A percentile compares a stretch with the other conserved stretches of the same genome.
phyloP scores from a whole-genome alignment of 1,140 invertebrate species.

The Drosophila yakuba region DNA sequence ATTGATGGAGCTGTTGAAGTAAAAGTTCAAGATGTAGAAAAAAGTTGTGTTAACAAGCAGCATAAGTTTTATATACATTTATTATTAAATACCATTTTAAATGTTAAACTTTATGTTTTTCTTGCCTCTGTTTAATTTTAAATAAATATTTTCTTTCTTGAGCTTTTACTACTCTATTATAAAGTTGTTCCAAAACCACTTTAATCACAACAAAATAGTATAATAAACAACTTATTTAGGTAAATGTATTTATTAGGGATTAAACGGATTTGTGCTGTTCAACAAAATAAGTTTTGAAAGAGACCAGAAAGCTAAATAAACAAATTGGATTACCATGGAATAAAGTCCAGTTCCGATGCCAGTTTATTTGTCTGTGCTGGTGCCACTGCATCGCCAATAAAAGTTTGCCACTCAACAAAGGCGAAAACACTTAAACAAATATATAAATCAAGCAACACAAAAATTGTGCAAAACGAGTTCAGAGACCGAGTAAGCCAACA shows the following conservation, averaged over 20 bases:
- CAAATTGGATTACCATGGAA: slow-evolving; percentile 23
- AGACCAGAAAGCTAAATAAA: slow-evolving; percentile 12
- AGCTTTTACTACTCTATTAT: neutral
- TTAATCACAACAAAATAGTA: neutral
- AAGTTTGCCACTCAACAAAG: slow-evolving; percentile 43
- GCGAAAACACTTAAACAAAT: slow-evolving; percentile 52
- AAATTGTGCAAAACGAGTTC: slow-evolving; percentile 34
- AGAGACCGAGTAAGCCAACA: slow-evolving; percentile 44
- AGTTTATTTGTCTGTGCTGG: slow-evolving; percentile 38
- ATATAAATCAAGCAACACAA: slow-evolving; percentile 42
- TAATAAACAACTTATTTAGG: neutral
- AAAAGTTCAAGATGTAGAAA: neutral
- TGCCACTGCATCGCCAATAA: slow-evolving; percentile 44
- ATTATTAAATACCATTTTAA: neutral
- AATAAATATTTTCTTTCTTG: neutral
- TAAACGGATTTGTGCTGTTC: slow-evolving; percentile 4
- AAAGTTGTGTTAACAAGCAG: neutral
- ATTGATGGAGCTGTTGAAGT: slow-evolving; percentile 22
- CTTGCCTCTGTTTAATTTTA: neutral
- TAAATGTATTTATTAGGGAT: neutral
- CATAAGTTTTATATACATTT: neutral
- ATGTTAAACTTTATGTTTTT: neutral
- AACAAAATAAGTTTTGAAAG: neutral
- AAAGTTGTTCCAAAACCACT: neutral
- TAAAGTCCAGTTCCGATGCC: slow-evolving; percentile 15